A percentile compares a stretch with the other conserved stretches of the same genome.
These are phyloP conservation scores for Microctonus hyperodae DNA, from an alignment of 2,888 invertebrate species.

Conservation along the genomic window DNA sequence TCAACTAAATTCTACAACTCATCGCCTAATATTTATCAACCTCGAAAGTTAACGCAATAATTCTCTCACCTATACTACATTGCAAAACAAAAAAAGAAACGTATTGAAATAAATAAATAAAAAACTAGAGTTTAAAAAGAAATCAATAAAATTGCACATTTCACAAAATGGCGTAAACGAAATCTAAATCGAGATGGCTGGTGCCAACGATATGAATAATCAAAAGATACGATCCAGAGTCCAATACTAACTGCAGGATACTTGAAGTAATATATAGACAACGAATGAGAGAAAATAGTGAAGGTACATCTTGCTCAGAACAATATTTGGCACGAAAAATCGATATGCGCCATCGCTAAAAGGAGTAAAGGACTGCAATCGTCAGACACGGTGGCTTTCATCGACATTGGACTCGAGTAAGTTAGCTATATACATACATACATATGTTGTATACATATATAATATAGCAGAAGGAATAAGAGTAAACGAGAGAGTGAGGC, in stretches of 20 bases:
- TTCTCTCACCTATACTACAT: too few species aligned
- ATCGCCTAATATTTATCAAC: too few species aligned
- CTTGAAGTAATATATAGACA: background rate
- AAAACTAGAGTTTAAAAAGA: background rate
- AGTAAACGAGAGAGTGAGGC: background rate
- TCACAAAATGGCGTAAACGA: background rate
- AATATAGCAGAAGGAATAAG: background rate
- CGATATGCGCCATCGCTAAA: background rate
- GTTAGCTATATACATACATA: background rate
- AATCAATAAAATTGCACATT: background rate
- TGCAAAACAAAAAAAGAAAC: too few species aligned
- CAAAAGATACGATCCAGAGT: background rate
- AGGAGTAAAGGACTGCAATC: background rate
- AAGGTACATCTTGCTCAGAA: background rate
- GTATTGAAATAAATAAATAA: too few species aligned
- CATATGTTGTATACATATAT: background rate
- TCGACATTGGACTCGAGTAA: background rate
- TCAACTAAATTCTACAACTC: too few species aligned
- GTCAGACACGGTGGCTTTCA: background rate
- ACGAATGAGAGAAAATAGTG: background rate
- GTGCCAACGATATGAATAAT: conserved; percentile 1
- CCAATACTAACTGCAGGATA: too few species aligned
- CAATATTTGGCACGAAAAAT: background rate
- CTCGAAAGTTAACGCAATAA: too few species aligned
- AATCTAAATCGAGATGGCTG: too few species aligned